These are phyloP conservation scores for Ganaspis brasiliensis DNA, from an alignment of 2,888 invertebrate genomes.

Conservation along the genomic window DNA sequence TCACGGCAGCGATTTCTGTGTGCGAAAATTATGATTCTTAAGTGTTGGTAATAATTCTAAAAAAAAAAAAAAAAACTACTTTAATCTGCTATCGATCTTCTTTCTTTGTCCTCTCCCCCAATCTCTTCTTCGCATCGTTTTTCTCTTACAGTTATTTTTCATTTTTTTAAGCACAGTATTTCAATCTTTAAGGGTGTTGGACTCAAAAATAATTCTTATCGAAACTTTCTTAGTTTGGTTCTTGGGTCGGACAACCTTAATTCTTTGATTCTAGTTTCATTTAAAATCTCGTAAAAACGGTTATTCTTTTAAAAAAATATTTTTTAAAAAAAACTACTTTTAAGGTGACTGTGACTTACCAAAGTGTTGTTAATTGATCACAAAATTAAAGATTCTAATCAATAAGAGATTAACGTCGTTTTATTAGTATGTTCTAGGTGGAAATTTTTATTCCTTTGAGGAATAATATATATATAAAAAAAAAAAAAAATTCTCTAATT, in stretches of 20 bases:
- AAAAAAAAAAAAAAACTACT: neutral
- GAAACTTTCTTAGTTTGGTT: no score
- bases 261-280: no score
- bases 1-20: neutral
- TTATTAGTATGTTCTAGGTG: slow-evolving; percentile 67
- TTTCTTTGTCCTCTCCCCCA: neutral
- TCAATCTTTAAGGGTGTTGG: neutral
- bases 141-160: neutral
- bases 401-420: slow-evolving; percentile 61
- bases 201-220: no score
- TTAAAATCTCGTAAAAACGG: neutral
- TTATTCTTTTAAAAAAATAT: neutral
- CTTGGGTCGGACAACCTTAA: no score
- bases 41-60: neutral
- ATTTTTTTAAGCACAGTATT: slow-evolving; percentile 29
- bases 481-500: slow-evolving; percentile 20
- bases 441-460: slow-evolving; percentile 53
- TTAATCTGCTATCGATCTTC: neutral
- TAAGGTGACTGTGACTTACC: neutral
- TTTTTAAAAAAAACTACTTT: no score
- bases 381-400: slow-evolving; percentile 7
- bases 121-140: slow-evolving; percentile 8
- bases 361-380: neutral
- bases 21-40: neutral
- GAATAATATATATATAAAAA: slow-evolving; percentile 44